Evolutionary conservation across 2,888 invertebrate species (phyloP).

Genomic region (Harpalus rubripes): DNA sequence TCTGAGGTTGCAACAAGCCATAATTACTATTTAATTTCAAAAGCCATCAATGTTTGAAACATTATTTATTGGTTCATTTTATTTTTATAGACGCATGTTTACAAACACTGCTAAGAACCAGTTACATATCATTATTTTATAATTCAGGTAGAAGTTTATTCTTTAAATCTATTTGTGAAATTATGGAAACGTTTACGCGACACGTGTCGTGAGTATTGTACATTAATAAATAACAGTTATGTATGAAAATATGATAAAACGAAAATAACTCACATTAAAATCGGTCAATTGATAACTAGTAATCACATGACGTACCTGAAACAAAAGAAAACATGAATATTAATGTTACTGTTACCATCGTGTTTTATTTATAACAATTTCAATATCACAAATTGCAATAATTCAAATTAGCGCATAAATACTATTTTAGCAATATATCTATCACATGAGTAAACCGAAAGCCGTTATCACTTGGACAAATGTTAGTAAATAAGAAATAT

Average conservation of each 20-base stretch:
- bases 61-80: no score
- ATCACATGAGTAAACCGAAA: slow-evolving; percentile 19
- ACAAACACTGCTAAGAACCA: no score
- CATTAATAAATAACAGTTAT: background rate
- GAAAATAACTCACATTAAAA: background rate
- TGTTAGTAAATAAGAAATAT: slow-evolving; percentile 42
- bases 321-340: slow-evolving; percentile 26
- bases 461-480: slow-evolving; percentile 29
- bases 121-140: no score
- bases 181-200: no score
- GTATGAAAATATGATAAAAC: background rate
- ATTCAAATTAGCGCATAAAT: slow-evolving; percentile 15
- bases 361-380: background rate
- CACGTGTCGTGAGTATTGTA: no score
- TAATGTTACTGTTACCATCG: background rate
- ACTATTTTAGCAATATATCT: background rate
- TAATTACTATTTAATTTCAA: no score
- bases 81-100: no score
- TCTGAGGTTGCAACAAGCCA: no score
- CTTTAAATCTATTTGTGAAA: no score
- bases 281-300: background rate
- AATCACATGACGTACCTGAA: slow-evolving; percentile 17
- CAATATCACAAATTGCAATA: background rate
- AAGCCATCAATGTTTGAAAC: no score
- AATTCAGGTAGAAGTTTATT: no score